These are phyloP conservation scores for Crotalus horridus DNA, from an alignment of 2,113 vertebrate species.

Conservation along the genomic window DNA sequence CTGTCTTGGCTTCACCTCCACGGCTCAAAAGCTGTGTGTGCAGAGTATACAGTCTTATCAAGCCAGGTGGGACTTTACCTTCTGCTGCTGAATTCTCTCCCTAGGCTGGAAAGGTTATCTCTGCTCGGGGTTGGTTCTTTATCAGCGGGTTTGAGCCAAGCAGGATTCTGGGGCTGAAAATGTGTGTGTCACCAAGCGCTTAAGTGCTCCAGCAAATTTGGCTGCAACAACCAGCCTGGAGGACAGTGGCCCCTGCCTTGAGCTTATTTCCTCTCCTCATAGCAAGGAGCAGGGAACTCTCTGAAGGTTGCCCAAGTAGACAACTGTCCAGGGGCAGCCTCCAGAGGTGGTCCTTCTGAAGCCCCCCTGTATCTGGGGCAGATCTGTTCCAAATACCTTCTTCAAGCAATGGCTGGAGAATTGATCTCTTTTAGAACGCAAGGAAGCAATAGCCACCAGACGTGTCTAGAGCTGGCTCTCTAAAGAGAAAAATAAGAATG, in stretches of 20 bases:
- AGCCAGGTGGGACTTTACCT: slow-evolving; percentile 15
- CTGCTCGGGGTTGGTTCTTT: slow-evolving; percentile 16
- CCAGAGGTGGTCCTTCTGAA: neutral
- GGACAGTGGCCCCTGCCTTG: neutral
- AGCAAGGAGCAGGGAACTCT: neutral
- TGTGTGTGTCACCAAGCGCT: neutral
- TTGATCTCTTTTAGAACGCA: neutral
- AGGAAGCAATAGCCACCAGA: neutral
- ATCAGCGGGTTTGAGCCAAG: neutral
- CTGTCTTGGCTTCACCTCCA: neutral
- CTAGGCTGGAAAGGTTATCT: neutral
- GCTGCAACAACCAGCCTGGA: neutral
- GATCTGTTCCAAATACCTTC: neutral
- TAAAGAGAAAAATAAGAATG: neutral
- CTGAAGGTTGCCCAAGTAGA: neutral
- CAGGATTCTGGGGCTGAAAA: neutral
- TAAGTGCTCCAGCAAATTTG: neutral
- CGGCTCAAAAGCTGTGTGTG: neutral
- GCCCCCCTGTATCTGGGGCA: neutral
- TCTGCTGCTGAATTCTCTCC: slow-evolving; percentile 3
- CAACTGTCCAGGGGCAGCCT: neutral
- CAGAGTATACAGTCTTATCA: neutral
- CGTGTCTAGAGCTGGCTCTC: neutral
- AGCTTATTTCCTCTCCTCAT: neutral
- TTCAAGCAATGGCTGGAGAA: neutral